A percentile compares a stretch with the other conserved stretches of the same genome.
phyloP scores from a whole-genome alignment of 1,140 invertebrate genomes.

The Drosophila funebris region DNA sequence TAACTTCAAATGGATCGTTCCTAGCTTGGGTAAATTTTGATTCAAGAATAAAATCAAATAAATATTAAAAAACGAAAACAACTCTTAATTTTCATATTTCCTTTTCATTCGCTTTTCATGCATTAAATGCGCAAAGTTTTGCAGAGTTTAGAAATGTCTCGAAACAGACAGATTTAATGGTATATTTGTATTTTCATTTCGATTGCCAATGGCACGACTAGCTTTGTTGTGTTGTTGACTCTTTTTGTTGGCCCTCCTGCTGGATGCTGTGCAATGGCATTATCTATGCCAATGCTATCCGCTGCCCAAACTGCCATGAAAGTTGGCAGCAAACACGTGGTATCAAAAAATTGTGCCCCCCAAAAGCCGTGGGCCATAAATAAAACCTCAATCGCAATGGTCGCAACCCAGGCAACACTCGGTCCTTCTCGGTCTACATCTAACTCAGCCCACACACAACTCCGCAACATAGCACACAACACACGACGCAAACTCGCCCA shows the following conservation, averaged over 20 bases:
- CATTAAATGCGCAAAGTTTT: too few species aligned
- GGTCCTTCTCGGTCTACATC: background rate
- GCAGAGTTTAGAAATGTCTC: too few species aligned
- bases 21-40: too few species aligned
- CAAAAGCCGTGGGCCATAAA: slow-evolving; percentile 78
- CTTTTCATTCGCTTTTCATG: too few species aligned
- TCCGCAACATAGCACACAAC: background rate
- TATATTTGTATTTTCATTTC: background rate
- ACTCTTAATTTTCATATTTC: too few species aligned
- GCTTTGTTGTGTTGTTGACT: background rate
- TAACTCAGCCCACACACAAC: slow-evolving; percentile 13
- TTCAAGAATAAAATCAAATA: too few species aligned
- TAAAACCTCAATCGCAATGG: slow-evolving; percentile 72
- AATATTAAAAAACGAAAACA: too few species aligned
- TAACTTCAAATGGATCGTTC: too few species aligned
- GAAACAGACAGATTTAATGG: too few species aligned
- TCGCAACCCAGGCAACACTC: slow-evolving; percentile 59
- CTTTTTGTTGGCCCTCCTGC: background rate
- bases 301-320: slow-evolving; percentile 43
- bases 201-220: too few species aligned
- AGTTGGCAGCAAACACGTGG: slow-evolving; percentile 64
- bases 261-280: slow-evolving; percentile 14
- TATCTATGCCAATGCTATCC: slow-evolving; percentile 74
- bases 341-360: slow-evolving; percentile 61
- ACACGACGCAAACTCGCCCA: background rate